A percentile compares a stretch with the other conserved stretches of the same genome.
Conservation (phyloP, 2,113 vertebrate species). For the Osmerus mordax region DNA sequence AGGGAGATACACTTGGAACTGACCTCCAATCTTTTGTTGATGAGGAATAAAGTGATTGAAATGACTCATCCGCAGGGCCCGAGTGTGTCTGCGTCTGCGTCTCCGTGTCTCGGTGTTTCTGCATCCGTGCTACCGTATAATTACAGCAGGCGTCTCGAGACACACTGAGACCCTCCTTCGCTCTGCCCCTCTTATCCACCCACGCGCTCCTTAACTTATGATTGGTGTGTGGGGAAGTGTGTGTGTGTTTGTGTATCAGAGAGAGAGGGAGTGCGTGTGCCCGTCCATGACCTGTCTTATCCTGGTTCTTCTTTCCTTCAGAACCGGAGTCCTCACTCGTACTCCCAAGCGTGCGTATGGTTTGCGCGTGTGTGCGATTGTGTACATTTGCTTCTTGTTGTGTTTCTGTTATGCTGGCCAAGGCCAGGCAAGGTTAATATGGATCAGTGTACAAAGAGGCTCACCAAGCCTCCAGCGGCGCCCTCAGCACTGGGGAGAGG, state of each 20-base stretch:
- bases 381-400: neutral
- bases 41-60: neutral
- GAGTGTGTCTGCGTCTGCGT: neutral
- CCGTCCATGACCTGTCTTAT: neutral
- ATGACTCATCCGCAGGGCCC: neutral
- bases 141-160: neutral
- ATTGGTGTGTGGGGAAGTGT: slow-evolving; percentile 3
- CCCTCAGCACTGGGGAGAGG: neutral
- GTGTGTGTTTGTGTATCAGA: neutral
- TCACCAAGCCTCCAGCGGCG: neutral
- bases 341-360: neutral
- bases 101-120: neutral
- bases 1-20: too few species aligned
- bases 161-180: neutral
- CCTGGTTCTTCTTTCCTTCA: neutral
- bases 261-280: slow-evolving; percentile 4
- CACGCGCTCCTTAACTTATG: neutral
- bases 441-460: slow-evolving; percentile 35
- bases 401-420: slow-evolving; percentile 2
- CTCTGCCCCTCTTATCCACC: neutral
- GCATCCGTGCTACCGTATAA: neutral
- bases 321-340: neutral
- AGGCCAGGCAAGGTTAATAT: slow-evolving; percentile 46
- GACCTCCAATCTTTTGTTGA: too few species aligned
- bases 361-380: slow-evolving; percentile 11